A percentile compares a stretch with the other conserved stretches of the same genome.
Evolutionary conservation across 2,113 vertebrate genomes (phyloP).

Genomic region (Eleginops maclovinus): DNA sequence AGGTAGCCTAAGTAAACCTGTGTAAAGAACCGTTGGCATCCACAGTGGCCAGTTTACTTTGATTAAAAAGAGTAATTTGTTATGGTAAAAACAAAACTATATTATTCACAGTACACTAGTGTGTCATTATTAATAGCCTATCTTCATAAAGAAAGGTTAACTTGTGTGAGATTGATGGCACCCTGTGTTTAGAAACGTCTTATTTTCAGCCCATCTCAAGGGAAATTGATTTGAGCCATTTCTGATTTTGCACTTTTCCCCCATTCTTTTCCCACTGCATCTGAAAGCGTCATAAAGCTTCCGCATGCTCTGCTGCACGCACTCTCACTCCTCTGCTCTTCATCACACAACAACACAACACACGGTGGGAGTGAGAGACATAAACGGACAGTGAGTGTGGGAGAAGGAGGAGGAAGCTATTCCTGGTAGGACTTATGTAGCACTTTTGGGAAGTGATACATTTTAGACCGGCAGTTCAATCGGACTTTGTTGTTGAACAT

Average conservation of each 20-base stretch:
- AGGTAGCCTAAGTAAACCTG: no score
- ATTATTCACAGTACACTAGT: neutral
- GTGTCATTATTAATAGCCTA: neutral
- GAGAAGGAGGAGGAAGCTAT: slow-evolving; percentile 25
- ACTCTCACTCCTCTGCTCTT: slow-evolving; percentile 8
- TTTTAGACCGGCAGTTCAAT: neutral
- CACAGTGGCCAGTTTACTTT: no score
- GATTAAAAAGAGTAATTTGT: neutral
- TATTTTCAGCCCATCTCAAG: neutral
- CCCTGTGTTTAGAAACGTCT: neutral
- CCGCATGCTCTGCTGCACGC: slow-evolving; percentile 8
- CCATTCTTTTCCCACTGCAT: slow-evolving; percentile 28
- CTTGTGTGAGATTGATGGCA: neutral
- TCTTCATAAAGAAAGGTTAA: neutral
- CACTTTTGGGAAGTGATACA: neutral
- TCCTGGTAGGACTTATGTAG: neutral
- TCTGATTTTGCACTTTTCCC: neutral
- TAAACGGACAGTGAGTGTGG: slow-evolving; percentile 15
- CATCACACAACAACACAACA: slow-evolving; percentile 5
- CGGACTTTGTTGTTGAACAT: slow-evolving; percentile 21
- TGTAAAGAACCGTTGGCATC: no score
- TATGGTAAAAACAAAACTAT: no score
- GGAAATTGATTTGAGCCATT: neutral
- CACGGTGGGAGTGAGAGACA: slow-evolving; percentile 6
- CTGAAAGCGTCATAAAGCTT: slow-evolving; percentile 39